A percentile compares a stretch with the other conserved stretches of the same genome.
Conservation (phyloP, 2,797 vertebrate species). For the Decapterus maruadsi region DNA sequence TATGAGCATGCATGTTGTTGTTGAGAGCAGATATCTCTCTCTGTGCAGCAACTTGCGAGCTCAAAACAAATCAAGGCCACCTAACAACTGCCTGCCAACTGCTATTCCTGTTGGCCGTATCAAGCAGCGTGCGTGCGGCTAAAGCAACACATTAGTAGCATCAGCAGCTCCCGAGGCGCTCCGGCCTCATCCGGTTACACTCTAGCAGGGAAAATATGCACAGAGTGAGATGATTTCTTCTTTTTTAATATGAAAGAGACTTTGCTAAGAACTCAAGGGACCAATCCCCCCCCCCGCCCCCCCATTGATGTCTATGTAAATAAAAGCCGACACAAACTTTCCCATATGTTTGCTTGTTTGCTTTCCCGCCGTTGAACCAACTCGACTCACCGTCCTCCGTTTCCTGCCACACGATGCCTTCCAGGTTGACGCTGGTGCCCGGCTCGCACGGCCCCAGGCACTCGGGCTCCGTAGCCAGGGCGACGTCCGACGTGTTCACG, state of each 20-base stretch:
- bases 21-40: constrained; percentile 62
- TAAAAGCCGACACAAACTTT: constrained; percentile 7
- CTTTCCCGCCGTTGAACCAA: constrained; percentile 4
- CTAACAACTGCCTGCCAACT: constrained; percentile 70
- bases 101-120: constrained; percentile 63
- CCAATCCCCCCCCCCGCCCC: too few relatives aligned
- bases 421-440: constrained; percentile 98
- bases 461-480: constrained; percentile 96
- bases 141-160: constrained; percentile 50
- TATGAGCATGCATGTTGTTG: constrained; percentile 67
- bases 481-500: constrained; percentile 97
- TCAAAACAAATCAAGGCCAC: constrained; percentile 71
- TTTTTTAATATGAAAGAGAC: constrained; percentile 20
- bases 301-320: constrained; percentile 27
- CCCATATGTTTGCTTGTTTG: constrained; percentile 9
- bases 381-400: constrained; percentile 94
- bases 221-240: constrained; percentile 24
- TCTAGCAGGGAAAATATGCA: constrained; percentile 57
- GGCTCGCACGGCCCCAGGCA: constrained; percentile 98
- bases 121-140: constrained; percentile 60
- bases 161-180: constrained; percentile 54
- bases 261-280: constrained; percentile 40
- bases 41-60: constrained; percentile 45
- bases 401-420: constrained; percentile 99
- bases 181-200: constrained; percentile 58